Evolutionary conservation across 2,888 invertebrate species (phyloP).

Genomic region (Biston stratarius): DNA sequence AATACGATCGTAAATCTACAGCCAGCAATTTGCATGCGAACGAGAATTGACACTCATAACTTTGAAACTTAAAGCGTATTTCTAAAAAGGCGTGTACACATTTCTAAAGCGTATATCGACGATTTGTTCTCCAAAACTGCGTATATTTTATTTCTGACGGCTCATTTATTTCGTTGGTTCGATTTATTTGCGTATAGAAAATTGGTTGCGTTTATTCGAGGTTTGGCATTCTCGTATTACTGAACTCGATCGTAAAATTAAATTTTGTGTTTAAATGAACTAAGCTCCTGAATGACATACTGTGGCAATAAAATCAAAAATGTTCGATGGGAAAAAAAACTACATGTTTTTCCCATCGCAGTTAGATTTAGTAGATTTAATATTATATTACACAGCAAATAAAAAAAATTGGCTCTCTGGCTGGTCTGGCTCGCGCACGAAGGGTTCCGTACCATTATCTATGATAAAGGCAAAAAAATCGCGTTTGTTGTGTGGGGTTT

Average conservation of each 20-base stretch:
- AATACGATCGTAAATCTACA: constrained; percentile 9
- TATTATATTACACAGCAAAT: no score
- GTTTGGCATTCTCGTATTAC: constrained; percentile 36
- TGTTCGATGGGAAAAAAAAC: no score
- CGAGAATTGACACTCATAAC: constrained; percentile 15
- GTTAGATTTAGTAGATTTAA: no score
- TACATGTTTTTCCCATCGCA: no score
- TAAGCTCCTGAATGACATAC: constrained; percentile 9
- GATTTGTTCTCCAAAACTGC: constrained; percentile 28
- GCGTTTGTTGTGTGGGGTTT: no score
- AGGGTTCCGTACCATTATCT: no score
- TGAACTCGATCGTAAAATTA: constrained; percentile 14
- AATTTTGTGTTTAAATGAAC: constrained; percentile 19
- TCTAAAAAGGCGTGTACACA: constrained; percentile 19
- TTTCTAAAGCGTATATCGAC: constrained; percentile 20
- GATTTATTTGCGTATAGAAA: constrained; percentile 42
- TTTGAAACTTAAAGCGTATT: constrained; percentile 19
- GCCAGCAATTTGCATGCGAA: constrained; percentile 12
- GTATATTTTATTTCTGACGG: constrained; percentile 37
- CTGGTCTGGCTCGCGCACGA: no score
- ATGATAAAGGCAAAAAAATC: no score
- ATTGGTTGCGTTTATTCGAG: constrained; percentile 37
- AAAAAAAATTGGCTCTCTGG: no score
- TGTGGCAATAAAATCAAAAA: constrained; percentile 4
- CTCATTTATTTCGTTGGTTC: constrained; percentile 38